Conservation (phyloP, 1,140 invertebrate genomes). For the Dendroctonus valens region DNA sequence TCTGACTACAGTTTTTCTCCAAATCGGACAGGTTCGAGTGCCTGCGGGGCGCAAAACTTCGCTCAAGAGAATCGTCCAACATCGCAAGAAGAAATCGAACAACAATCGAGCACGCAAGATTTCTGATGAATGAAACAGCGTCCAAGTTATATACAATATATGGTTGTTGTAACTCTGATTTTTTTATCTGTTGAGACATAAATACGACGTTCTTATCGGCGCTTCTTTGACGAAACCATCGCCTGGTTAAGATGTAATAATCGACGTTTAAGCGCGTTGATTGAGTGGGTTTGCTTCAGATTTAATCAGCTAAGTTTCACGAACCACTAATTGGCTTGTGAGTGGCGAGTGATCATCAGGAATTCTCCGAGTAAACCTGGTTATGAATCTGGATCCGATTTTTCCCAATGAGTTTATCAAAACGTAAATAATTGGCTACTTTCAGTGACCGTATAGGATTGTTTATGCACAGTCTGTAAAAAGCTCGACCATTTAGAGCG, state of each 20-base stretch:
- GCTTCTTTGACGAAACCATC: slow-evolving; percentile 8
- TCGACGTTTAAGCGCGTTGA: too few species aligned
- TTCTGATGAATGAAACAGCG: not conserved
- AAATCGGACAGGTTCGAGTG: slow-evolving; percentile 28
- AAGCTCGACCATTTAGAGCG: too few species aligned
- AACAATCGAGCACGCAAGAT: not conserved
- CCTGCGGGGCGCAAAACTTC: not conserved
- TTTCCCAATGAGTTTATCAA: too few species aligned
- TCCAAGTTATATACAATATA: slow-evolving; percentile 2
- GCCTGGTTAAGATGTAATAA: not conserved
- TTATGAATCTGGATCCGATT: too few species aligned
- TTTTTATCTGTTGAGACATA: slow-evolving; percentile 2
- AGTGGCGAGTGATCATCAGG: too few species aligned
- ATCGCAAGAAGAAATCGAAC: slow-evolving; percentile 2
- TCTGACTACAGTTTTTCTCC: slow-evolving; percentile 38
- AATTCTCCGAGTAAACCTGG: too few species aligned
- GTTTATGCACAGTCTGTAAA: too few species aligned
- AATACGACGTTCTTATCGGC: not conserved
- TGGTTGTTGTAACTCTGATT: not conserved
- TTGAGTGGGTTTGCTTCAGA: too few species aligned
- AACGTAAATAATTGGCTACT: too few species aligned
- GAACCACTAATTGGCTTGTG: too few species aligned
- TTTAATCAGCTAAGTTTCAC: too few species aligned
- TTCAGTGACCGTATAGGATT: too few species aligned
- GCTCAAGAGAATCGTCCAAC: not conserved